Evolutionary conservation across 2,797 vertebrate species (phyloP).

Genomic region (Thunnus albacares): DNA sequence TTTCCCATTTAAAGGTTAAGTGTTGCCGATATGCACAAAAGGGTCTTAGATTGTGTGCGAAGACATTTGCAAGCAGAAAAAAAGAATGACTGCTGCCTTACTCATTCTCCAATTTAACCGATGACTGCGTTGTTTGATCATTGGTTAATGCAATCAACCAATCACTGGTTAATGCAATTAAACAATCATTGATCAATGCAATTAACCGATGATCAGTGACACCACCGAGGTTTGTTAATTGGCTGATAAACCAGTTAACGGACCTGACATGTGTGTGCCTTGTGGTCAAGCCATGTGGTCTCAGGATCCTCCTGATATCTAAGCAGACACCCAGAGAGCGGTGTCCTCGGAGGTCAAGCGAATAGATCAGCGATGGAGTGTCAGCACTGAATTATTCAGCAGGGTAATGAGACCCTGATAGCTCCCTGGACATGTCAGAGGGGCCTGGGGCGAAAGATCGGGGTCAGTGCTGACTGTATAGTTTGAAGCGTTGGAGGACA

Average conservation of each 20-base stretch:
- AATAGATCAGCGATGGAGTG: constrained; percentile 63
- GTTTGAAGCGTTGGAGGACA: not conserved
- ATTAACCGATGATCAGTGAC: too few species aligned
- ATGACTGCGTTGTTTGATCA: too few species aligned
- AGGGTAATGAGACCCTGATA: constrained; percentile 61
- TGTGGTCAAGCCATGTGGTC: constrained; percentile 15
- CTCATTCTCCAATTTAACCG: too few species aligned
- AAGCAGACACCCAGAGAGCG: constrained; percentile 39
- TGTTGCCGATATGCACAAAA: too few species aligned
- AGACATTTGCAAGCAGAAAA: too few species aligned
- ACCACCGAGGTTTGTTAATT: too few species aligned
- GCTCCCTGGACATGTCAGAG: constrained; percentile 46
- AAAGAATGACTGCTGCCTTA: too few species aligned
- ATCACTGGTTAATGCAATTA: too few species aligned
- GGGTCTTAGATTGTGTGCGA: too few species aligned
- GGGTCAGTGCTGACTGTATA: constrained; percentile 29
- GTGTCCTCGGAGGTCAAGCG: constrained; percentile 63
- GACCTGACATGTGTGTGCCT: not conserved
- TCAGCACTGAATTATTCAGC: constrained; percentile 75
- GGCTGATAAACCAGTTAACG: not conserved
- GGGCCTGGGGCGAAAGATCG: constrained; percentile 23
- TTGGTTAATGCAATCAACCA: too few species aligned
- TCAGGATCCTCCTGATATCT: constrained; percentile 30
- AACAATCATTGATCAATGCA: too few species aligned
- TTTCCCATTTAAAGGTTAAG: too few species aligned